These are phyloP conservation scores for Portunus trituberculatus DNA, from an alignment of 1,140 invertebrate genomes.

Conservation along the genomic window DNA sequence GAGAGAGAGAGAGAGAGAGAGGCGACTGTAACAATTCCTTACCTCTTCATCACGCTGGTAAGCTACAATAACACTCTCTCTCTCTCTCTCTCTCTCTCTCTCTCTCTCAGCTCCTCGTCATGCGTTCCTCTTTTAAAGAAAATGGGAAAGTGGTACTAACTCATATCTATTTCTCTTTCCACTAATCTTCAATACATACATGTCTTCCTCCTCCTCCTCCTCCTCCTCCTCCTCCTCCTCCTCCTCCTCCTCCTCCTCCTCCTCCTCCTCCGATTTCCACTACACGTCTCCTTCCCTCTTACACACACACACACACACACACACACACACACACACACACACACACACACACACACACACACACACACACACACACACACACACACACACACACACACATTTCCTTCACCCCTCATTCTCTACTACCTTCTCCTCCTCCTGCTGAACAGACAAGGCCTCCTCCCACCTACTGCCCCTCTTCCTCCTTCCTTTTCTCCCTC, in stretches of 20 bases:
- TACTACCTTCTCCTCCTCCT: neutral
- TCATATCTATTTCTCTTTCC: neutral
- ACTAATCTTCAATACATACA: neutral
- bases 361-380: constrained; percentile 55
- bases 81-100: constrained; percentile 9
- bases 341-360: constrained; percentile 62
- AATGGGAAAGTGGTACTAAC: neutral
- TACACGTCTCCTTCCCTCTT: neutral
- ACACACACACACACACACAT: constrained; percentile 57
- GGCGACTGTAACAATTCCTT: neutral
- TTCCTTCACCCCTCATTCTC: neutral
- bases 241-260: neutral
- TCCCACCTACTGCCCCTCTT: neutral
- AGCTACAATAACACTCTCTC: neutral
- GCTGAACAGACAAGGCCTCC: neutral
- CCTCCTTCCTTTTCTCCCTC: neutral
- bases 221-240: neutral
- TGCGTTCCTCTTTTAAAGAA: neutral
- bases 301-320: constrained; percentile 53
- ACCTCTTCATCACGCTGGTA: neutral
- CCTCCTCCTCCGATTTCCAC: neutral
- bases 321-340: constrained; percentile 51
- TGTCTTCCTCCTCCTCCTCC: neutral
- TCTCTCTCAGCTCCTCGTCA: constrained; percentile 14
- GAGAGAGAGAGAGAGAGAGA: neutral